Evolutionary conservation across 2,888 invertebrate genomes (phyloP), one percentile per base, ranked within the genome.

Genomic region (Pocota personata): DNA sequence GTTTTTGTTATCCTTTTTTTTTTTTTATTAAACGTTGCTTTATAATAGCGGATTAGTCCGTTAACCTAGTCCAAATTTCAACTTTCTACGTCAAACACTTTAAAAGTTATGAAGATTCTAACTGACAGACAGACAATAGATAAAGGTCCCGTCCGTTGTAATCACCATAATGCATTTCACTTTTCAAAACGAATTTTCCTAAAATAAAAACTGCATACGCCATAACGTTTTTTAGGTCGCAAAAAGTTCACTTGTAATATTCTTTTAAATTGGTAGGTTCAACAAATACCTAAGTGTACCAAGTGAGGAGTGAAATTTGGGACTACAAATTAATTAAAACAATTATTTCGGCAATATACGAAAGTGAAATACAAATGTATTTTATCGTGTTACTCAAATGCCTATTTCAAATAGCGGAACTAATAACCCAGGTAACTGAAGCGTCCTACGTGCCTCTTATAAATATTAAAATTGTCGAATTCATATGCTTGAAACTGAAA

Each of bases 391-490:
- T 58, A 60, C 57, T 57, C 43, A 67, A 69, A 75, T 82, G 58
- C 55, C 69, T 66, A 71, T 46, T 69, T 71, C 64, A 55, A 73
- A 73, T 57, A 73, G 50, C 60, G 67, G 71, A 86, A 71, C 58
- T 75, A 64, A 57, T n/a, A 69, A 37, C 35, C 46, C 48, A 27
- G 35, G 30, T 66, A 21, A 40, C 32, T 24, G 10, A n/a, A 4
- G 35, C n/a, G 67, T 35, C 40, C 12, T 12, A 27, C 40, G 12
- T n/a, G 27, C 27, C 43, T 43, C 27, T 16, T 55, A 43, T 72
- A 82, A 80, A 86, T 86, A 82, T 67, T 72, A 82, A 86, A 72
- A 1, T 12, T 16, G 16, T 50, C 71, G 46, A 82, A 83, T 24
- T 77, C 24, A 24, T 57, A 21, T n/a, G 14, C 57, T n/a, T 30